These are phyloP conservation scores for Helogale parvula DNA, from an alignment of 2,113 vertebrate species.

Conservation along the genomic window DNA sequence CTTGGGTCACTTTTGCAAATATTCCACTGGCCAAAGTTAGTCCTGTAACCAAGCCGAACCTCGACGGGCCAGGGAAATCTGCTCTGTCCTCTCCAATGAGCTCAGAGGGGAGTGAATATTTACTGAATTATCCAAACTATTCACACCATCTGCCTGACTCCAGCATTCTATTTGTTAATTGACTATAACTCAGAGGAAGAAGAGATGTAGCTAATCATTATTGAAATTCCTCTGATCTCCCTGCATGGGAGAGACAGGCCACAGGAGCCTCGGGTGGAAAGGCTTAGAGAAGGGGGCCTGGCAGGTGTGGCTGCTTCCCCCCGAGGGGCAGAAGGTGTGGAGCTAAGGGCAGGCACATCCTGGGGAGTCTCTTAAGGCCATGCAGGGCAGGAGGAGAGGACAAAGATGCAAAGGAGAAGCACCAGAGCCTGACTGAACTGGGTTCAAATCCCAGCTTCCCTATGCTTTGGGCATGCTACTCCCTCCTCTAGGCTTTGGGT, in stretches of 20 bases:
- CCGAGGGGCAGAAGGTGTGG: not conserved
- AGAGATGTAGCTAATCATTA: not conserved
- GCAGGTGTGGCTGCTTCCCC: not conserved
- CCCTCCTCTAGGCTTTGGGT: not conserved
- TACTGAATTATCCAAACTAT: not conserved
- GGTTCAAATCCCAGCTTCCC: not conserved
- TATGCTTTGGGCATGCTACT: not conserved
- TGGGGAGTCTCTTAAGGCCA: not conserved
- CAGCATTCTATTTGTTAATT: not conserved
- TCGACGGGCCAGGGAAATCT: not conserved
- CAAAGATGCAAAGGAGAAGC: not conserved
- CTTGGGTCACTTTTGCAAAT: not conserved
- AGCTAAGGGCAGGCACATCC: not conserved
- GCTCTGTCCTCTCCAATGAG: not conserved
- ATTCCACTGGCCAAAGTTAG: not conserved
- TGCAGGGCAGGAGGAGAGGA: not conserved
- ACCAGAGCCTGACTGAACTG: not conserved
- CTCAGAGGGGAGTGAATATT: not conserved
- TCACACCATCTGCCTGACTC: not conserved
- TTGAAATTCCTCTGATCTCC: not conserved
- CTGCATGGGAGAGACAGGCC: not conserved
- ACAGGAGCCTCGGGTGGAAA: not conserved
- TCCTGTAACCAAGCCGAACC: not conserved
- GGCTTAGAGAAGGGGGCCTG: not conserved
- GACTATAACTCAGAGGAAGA: not conserved